Evolutionary conservation across 2,888 invertebrate species (phyloP).

Genomic region (Anodontia alba): DNA sequence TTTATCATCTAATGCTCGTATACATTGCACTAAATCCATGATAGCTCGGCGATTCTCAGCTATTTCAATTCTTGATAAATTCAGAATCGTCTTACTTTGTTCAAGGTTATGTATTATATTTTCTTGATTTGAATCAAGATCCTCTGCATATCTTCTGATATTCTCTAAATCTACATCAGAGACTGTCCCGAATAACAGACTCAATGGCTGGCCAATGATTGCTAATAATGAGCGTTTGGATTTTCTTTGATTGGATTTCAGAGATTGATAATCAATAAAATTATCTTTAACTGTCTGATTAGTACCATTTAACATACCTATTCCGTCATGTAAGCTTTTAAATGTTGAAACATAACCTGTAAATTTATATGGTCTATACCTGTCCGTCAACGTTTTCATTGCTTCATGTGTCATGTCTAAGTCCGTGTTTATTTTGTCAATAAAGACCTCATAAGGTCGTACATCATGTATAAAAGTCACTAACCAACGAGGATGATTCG

Average conservation of each 20-base stretch:
- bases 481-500: constrained; percentile 23
- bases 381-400: neutral
- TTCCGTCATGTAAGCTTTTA: constrained; percentile 14
- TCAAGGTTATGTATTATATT: too few relatives aligned
- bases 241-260: neutral
- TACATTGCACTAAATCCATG: constrained; percentile 10
- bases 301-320: too few relatives aligned
- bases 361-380: neutral
- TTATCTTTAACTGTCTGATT: too few relatives aligned
- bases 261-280: too few relatives aligned
- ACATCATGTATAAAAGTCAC: constrained; percentile 36
- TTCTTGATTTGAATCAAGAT: neutral
- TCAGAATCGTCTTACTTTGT: too few relatives aligned
- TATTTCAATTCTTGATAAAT: too few relatives aligned
- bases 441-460: constrained; percentile 18
- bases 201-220: constrained; percentile 11
- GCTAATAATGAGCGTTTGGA: constrained; percentile 26
- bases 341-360: constrained; percentile 1
- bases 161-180: neutral
- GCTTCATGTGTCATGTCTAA: too few relatives aligned
- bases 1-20: constrained; percentile 10
- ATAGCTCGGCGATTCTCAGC: too few relatives aligned
- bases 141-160: too few relatives aligned
- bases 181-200: neutral
- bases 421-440: constrained; percentile 12